Conservation (phyloP, 2,113 vertebrate species). For the Thryonomys swinderianus region DNA sequence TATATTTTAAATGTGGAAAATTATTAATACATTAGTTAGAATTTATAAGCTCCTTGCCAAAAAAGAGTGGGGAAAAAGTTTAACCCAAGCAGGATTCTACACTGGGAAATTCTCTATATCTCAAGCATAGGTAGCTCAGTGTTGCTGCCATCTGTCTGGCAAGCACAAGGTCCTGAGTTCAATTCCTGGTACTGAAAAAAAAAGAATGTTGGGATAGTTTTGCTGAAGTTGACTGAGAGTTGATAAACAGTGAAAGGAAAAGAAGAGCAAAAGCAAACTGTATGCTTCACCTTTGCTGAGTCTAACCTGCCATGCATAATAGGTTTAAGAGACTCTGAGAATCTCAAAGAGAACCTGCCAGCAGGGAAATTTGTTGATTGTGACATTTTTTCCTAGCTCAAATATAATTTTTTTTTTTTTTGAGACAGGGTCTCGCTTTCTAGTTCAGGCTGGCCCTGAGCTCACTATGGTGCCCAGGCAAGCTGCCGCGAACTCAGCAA, state of each 20-base stretch:
- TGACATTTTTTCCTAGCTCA: background rate
- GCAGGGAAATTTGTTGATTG: background rate
- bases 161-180: too few relatives aligned
- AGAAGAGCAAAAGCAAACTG: background rate
- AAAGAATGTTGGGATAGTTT: background rate
- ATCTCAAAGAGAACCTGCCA: background rate
- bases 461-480: too few relatives aligned
- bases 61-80: background rate
- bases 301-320: background rate
- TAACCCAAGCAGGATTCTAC: background rate
- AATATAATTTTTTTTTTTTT: too few relatives aligned
- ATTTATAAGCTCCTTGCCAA: constrained; percentile 9
- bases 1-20: background rate
- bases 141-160: too few relatives aligned
- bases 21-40: constrained; percentile 22
- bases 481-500: too few relatives aligned
- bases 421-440: too few relatives aligned
- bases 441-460: too few relatives aligned
- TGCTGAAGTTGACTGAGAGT: background rate
- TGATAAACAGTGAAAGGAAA: constrained; percentile 11
- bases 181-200: too few relatives aligned
- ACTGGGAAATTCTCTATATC: background rate
- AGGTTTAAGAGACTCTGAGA: background rate
- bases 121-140: background rate
- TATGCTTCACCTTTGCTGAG: background rate